Percentiles rank a stretch among this genome's conserved stretches.
These are phyloP conservation scores for Eupithecia subumbrata DNA, from an alignment of 2,888 invertebrate species.

Conservation along the genomic window DNA sequence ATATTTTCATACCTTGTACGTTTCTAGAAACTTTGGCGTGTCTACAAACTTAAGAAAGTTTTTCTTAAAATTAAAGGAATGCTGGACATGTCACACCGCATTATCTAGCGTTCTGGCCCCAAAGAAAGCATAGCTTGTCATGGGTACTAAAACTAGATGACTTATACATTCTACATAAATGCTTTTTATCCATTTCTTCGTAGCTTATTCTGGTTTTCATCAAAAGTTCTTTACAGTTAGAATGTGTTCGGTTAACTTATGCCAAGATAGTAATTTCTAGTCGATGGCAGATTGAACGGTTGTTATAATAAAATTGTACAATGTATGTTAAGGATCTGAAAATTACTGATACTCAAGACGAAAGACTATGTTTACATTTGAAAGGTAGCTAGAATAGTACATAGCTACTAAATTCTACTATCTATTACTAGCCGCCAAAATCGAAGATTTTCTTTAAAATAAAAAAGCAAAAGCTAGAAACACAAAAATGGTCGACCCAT, in stretches of 20 bases:
- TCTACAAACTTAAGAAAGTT: too few species aligned
- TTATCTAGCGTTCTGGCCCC: too few species aligned
- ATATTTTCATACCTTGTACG: background rate
- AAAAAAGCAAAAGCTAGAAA: background rate
- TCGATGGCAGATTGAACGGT: conserved; percentile 47
- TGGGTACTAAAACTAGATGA: background rate
- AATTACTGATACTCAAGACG: conserved; percentile 33
- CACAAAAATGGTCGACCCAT: background rate
- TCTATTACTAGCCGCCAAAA: background rate
- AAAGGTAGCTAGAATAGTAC: conserved; percentile 1
- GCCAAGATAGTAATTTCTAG: conserved; percentile 47
- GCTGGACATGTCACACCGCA: too few species aligned
- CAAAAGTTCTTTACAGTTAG: background rate
- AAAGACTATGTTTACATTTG: conserved; percentile 31
- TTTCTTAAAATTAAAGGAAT: too few species aligned
- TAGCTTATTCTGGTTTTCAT: background rate
- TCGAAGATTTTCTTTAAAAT: background rate
- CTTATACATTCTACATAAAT: background rate
- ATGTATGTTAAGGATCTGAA: conserved; percentile 49
- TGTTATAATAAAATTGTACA: conserved; percentile 42
- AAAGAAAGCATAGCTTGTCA: background rate
- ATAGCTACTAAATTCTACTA: background rate
- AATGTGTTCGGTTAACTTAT: conserved; percentile 31
- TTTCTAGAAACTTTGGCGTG: background rate
- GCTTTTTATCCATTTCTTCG: background rate